phyloP scores from a whole-genome alignment of 35 echinoderm and acorn worm species.

The Eucidaris tribuloides region DNA sequence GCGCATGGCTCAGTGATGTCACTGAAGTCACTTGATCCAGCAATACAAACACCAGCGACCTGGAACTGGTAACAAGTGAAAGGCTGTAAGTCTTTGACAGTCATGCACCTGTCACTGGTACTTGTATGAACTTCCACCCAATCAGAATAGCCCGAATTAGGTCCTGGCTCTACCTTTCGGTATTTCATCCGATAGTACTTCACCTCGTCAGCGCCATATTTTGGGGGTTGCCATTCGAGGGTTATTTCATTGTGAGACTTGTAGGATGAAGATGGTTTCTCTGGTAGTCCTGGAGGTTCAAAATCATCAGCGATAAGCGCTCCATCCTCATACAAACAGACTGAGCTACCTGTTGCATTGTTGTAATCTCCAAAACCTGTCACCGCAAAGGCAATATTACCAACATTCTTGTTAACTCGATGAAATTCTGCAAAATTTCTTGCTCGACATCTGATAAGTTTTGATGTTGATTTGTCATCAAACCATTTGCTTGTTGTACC shows the following conservation, averaged over 20 bases:
- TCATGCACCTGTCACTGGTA: background rate
- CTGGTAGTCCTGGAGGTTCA: background rate
- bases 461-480: too few species aligned
- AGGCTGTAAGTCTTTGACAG: background rate
- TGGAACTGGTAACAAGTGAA: background rate
- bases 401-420: too few species aligned
- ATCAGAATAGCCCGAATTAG: background rate
- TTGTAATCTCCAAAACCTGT: too few species aligned
- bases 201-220: background rate
- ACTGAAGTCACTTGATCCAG: background rate
- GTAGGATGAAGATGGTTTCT: background rate
- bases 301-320: background rate
- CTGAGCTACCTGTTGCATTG: too few species aligned
- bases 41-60: background rate
- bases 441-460: too few species aligned
- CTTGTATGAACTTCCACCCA: background rate
- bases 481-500: too few species aligned
- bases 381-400: too few species aligned
- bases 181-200: background rate
- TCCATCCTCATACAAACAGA: background rate
- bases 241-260: background rate
- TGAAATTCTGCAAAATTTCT: too few species aligned
- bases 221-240: background rate
- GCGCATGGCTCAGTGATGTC: background rate
- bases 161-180: background rate